phyloP scores from a whole-genome alignment of 2,113 vertebrate genomes.

The Cynocephalus volans region DNA sequence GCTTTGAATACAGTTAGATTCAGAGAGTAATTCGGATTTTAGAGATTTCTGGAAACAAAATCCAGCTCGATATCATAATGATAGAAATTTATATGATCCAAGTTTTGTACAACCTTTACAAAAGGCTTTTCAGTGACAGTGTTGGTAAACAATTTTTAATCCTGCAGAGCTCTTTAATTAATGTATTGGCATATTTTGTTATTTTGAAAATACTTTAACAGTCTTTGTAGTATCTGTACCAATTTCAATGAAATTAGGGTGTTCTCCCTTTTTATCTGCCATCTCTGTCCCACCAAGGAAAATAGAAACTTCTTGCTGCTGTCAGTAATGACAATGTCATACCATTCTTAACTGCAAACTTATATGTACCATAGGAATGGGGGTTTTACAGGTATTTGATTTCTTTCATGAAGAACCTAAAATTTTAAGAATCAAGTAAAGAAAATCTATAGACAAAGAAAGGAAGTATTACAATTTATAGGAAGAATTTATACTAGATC shows the following conservation, averaged over 20 bases:
- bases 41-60: background rate
- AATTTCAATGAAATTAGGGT: background rate
- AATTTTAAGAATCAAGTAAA: background rate
- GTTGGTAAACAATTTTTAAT: background rate
- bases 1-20: background rate
- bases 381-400: background rate
- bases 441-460: background rate
- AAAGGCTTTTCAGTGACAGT: background rate
- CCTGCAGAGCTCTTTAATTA: background rate
- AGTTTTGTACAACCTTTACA: background rate
- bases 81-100: background rate
- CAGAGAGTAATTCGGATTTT: background rate
- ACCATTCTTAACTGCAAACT: too few species aligned
- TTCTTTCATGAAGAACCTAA: background rate
- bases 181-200: background rate
- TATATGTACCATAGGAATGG: accelerated
- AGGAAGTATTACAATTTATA: background rate
- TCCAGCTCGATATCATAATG: background rate
- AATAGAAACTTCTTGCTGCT: background rate
- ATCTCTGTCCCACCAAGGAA: background rate
- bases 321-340: background rate
- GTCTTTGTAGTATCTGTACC: background rate
- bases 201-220: background rate
- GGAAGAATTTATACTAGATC: background rate
- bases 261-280: background rate